These are phyloP conservation scores for Mythimna pallens DNA, from an alignment of 2,888 invertebrate species.

Conservation along the genomic window DNA sequence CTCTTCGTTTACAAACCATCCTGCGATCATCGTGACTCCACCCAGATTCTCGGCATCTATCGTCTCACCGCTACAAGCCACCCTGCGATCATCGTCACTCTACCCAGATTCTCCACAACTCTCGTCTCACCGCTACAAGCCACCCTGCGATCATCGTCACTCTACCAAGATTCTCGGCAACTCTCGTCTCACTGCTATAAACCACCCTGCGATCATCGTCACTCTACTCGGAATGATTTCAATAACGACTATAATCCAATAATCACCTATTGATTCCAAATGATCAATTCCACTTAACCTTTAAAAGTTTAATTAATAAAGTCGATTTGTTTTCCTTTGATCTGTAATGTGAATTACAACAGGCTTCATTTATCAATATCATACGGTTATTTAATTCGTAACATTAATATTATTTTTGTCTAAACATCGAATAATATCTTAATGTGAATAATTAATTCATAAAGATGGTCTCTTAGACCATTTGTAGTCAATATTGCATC, in stretches of 20 bases:
- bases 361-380: conserved; percentile 35
- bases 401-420: conserved; percentile 31
- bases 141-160: no score
- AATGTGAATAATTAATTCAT: conserved; percentile 23
- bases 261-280: conserved; percentile 7
- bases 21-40: no score
- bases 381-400: conserved; percentile 8
- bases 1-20: not conserved
- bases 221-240: not conserved
- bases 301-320: conserved; percentile 24
- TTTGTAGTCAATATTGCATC: conserved; percentile 15
- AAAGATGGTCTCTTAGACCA: conserved; percentile 10
- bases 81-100: no score
- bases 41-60: not conserved
- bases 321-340: conserved; percentile 18
- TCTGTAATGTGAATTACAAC: conserved; percentile 1
- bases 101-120: no score
- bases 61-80: not conserved
- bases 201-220: not conserved
- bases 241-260: not conserved
- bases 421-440: conserved; percentile 30
- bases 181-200: not conserved
- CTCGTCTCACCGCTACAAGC: no score
- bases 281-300: conserved; percentile 22
- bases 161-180: not conserved